phyloP scores from a whole-genome alignment of 2,888 invertebrate species.

The Didymodactylos carnosus region DNA sequence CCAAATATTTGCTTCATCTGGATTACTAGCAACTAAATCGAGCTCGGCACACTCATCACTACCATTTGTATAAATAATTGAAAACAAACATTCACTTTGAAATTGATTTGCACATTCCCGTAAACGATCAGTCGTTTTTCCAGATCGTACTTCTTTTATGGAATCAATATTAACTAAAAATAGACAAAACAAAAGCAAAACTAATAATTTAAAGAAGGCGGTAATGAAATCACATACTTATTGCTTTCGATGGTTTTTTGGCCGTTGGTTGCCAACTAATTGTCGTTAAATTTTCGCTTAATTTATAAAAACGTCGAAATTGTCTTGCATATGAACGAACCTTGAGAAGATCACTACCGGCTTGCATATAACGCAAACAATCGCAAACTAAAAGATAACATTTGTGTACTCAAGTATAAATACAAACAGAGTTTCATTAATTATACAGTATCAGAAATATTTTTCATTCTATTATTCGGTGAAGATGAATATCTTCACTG shows the following conservation, averaged over 20 bases:
- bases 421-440: too few relatives aligned
- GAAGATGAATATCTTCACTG: too few relatives aligned
- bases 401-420: neutral
- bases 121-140: constrained; percentile 40
- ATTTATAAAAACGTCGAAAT: constrained; percentile 40
- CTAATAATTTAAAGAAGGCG: neutral
- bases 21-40: constrained; percentile 40
- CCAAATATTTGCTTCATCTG: constrained; percentile 44
- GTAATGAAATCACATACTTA: constrained; percentile 30
- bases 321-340: constrained; percentile 41
- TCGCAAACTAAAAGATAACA: constrained; percentile 37
- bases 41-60: constrained; percentile 39
- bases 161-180: constrained; percentile 38
- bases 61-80: constrained; percentile 39
- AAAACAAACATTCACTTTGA: constrained; percentile 42
- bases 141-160: constrained; percentile 41
- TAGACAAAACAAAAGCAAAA: neutral
- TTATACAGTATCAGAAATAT: too few relatives aligned
- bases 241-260: constrained; percentile 43
- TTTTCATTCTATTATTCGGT: too few relatives aligned
- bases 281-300: constrained; percentile 39
- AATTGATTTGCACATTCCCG: constrained; percentile 36
- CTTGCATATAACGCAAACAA: constrained; percentile 42
- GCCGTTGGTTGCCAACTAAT: constrained; percentile 43
- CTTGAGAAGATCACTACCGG: constrained; percentile 41